A percentile compares a stretch with the other conserved stretches of the same genome.
These are phyloP conservation scores for Actenoides lindsayi DNA, from an alignment of 2,113 vertebrate genomes.

Conservation along the genomic window DNA sequence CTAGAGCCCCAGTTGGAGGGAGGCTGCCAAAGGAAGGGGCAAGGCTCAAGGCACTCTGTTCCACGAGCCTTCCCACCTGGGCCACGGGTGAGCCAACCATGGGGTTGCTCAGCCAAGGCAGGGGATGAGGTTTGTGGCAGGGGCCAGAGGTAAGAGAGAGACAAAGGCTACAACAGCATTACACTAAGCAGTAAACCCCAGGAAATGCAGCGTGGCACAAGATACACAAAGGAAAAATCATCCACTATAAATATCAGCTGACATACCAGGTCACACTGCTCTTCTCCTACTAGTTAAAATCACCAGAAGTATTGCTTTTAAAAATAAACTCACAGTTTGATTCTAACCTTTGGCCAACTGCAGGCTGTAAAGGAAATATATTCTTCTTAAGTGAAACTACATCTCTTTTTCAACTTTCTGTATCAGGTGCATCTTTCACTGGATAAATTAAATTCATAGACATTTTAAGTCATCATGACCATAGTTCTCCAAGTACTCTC, in stretches of 20 bases:
- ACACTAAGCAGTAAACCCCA: neutral
- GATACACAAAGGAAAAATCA: neutral
- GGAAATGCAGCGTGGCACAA: neutral
- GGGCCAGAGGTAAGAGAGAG: neutral
- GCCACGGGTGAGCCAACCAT: neutral
- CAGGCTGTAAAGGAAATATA: neutral
- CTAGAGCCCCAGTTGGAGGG: neutral
- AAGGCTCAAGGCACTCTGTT: fast-evolving
- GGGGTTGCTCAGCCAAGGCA: neutral
- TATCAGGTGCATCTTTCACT: neutral
- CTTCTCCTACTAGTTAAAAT: neutral
- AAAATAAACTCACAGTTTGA: neutral
- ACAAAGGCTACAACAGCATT: neutral
- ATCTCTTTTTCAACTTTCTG: neutral
- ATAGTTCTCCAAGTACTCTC: neutral
- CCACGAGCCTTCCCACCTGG: fast-evolving
- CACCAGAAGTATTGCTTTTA: neutral
- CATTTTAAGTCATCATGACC: neutral
- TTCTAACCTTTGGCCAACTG: neutral
- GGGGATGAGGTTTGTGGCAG: neutral
- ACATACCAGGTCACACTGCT: neutral
- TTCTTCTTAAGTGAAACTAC: neutral
- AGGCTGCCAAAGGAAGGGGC: neutral
- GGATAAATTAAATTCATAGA: neutral
- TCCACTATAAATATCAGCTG: neutral